These are phyloP conservation scores for Andrena camellia DNA, from an alignment of 2,888 invertebrate species.

Conservation along the genomic window DNA sequence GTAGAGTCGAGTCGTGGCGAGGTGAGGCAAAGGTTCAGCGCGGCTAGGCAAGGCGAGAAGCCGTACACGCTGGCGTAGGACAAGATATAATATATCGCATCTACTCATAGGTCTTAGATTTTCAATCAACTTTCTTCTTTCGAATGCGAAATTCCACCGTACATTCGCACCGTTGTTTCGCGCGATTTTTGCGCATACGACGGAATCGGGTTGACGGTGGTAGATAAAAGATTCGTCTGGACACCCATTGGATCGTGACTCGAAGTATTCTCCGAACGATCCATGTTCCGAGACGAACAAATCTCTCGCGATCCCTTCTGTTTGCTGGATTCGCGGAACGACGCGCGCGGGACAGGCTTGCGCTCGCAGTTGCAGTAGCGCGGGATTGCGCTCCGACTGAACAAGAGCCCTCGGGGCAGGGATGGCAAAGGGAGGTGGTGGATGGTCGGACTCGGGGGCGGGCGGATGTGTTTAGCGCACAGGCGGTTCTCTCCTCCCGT, in stretches of 20 bases:
- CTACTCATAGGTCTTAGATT: background rate
- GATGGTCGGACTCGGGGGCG: background rate
- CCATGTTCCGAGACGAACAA: conserved; percentile 64
- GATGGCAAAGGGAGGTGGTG: background rate
- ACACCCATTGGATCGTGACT: conserved; percentile 65
- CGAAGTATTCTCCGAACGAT: conserved; percentile 26
- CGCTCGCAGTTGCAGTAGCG: no score
- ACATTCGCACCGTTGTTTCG: conserved; percentile 49
- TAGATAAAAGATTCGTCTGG: conserved; percentile 58
- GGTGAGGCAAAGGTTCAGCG: background rate
- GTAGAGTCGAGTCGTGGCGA: background rate
- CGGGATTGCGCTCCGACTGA: background rate
- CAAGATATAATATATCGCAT: background rate
- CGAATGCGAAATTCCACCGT: conserved; percentile 33
- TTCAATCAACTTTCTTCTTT: background rate
- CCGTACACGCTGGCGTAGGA: background rate
- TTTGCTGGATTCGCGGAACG: background rate
- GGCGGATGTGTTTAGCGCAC: conserved; percentile 9
- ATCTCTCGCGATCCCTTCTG: background rate
- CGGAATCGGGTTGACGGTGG: conserved; percentile 52
- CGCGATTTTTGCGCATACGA: conserved; percentile 12
- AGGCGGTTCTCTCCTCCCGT: conserved; percentile 32
- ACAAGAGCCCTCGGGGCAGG: background rate
- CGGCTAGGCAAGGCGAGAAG: background rate
- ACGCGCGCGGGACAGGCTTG: background rate